Percentiles rank a stretch among this genome's conserved stretches.
Evolutionary conservation across 2,113 vertebrate species (phyloP).

Genomic region (Sebastes fasciatus): DNA sequence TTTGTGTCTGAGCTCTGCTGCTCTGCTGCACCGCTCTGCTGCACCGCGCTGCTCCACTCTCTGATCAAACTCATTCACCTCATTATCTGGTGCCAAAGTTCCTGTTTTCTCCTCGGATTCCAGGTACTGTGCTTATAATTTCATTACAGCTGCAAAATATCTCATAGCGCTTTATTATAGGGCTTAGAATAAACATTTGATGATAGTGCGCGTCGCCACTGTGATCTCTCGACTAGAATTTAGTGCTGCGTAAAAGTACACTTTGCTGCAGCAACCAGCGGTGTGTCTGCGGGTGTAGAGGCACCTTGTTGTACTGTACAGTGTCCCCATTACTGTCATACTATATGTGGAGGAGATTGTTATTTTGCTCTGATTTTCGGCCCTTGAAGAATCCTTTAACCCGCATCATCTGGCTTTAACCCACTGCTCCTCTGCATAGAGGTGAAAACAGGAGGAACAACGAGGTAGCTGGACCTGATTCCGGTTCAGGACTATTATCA

Average conservation of each 20-base stretch:
- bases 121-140: slow-evolving; percentile 28
- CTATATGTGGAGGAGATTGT: not conserved
- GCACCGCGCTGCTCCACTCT: not conserved
- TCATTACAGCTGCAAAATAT: not conserved
- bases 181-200: not conserved
- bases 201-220: not conserved
- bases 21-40: slow-evolving; percentile 13
- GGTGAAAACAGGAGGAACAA: not conserved
- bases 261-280: slow-evolving; percentile 12
- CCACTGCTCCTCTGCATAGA: slow-evolving; percentile 3
- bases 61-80: not conserved
- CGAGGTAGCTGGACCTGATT: not conserved
- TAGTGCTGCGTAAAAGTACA: slow-evolving; percentile 40
- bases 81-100: not conserved
- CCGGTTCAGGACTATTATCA: not conserved
- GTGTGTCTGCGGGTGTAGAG: not conserved
- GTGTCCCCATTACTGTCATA: not conserved
- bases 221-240: not conserved
- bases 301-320: fast-evolving
- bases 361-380: not conserved
- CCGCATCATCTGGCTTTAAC: slow-evolving; percentile 5
- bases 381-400: not conserved
- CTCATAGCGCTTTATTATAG: not conserved
- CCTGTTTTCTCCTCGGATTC: not conserved
- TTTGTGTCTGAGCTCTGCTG: slow-evolving; percentile 55